These are phyloP conservation scores for Helicorthomorpha holstii DNA, from an alignment of 1,140 invertebrate genomes.

Conservation along the genomic window DNA sequence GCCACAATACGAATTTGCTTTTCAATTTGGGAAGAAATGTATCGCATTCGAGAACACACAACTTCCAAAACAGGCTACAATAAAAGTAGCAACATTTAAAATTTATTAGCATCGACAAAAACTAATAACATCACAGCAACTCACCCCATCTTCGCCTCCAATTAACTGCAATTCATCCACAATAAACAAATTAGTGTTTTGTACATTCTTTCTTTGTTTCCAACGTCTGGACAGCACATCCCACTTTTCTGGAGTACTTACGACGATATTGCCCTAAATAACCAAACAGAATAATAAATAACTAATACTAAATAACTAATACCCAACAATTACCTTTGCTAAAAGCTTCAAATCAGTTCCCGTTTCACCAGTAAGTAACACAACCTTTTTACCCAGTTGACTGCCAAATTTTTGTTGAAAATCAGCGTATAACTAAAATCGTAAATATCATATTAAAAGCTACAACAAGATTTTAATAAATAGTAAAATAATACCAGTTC, in stretches of 20 bases:
- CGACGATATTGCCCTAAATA: slow-evolving; percentile 64
- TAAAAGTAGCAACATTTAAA: neutral
- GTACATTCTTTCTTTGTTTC: slow-evolving; percentile 97
- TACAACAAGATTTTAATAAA: slow-evolving; percentile 1
- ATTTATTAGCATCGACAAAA: neutral
- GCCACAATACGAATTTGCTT: slow-evolving; percentile 89
- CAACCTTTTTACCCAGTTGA: slow-evolving; percentile 62
- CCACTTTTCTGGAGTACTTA: slow-evolving; percentile 97
- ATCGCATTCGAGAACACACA: slow-evolving; percentile 91
- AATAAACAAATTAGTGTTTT: slow-evolving; percentile 92
- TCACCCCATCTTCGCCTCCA: slow-evolving; percentile 32
- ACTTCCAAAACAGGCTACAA: slow-evolving; percentile 73
- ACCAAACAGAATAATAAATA: neutral
- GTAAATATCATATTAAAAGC: slow-evolving; percentile 2
- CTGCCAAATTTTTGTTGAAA: slow-evolving; percentile 79
- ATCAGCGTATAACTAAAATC: slow-evolving; percentile 57
- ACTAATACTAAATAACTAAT: slow-evolving; percentile 1
- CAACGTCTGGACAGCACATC: slow-evolving; percentile 92
- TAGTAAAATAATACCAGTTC: slow-evolving; percentile 40
- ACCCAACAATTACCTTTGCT: slow-evolving; percentile 22
- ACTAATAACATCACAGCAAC: slow-evolving; percentile 6
- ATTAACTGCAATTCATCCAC: slow-evolving; percentile 88
- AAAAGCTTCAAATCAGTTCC: slow-evolving; percentile 85
- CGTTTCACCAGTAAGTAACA: slow-evolving; percentile 93
- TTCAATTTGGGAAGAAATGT: slow-evolving; percentile 92